Evolutionary conservation across 2,113 vertebrate genomes (phyloP).

Genomic region (Helogale parvula): DNA sequence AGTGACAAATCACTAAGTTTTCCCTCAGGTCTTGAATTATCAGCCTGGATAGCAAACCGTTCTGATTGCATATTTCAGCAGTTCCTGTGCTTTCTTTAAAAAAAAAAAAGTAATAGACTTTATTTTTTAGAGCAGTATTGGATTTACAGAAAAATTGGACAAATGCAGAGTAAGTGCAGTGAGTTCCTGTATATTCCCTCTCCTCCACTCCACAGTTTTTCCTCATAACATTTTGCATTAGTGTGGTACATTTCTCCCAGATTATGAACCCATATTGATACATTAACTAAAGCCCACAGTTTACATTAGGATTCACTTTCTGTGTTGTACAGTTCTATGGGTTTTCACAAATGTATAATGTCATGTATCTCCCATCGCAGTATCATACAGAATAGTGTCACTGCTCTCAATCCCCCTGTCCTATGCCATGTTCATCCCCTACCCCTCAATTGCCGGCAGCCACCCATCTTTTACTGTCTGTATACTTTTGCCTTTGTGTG

Average conservation of each 20-base stretch:
- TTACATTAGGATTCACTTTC: not conserved
- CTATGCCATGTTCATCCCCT: not conserved
- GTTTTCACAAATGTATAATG: not conserved
- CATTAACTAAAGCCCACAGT: not conserved
- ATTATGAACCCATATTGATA: not conserved
- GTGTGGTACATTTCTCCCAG: not conserved
- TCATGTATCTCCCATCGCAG: not conserved
- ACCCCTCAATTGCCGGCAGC: not conserved
- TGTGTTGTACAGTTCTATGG: not conserved
- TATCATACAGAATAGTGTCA: not conserved
- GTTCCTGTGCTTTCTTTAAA: not conserved
- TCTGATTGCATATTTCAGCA: not conserved
- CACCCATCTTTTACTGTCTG: not conserved
- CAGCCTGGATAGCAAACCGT: not conserved
- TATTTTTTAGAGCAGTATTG: not conserved
- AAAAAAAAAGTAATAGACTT: not conserved
- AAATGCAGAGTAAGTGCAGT: not conserved
- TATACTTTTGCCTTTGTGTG: not conserved
- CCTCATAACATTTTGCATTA: not conserved
- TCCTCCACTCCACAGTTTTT: not conserved
- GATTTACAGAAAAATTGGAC: not conserved
- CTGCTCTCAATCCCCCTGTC: not conserved
- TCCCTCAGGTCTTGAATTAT: not conserved
- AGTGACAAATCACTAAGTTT: conserved; percentile 48
- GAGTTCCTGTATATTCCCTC: not conserved